Evolutionary conservation across 2,888 invertebrate species (phyloP), one percentile per base, ranked within the genome.

Genomic region (Xestia sexstrigata): DNA sequence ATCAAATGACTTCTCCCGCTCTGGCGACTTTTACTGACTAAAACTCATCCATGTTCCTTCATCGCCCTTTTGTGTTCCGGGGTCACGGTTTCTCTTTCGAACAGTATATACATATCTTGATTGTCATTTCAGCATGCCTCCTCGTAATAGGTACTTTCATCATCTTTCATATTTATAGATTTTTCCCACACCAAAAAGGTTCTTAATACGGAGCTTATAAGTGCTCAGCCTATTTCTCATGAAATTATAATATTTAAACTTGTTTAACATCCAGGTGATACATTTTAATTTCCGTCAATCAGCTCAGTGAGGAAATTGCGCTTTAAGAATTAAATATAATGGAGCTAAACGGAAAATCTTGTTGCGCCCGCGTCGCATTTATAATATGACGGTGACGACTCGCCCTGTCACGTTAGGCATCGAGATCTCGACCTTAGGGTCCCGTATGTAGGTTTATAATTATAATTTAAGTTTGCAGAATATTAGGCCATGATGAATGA

Each of bases 301-400:
- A 70, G 52, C 23, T 62, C 58, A 62, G 65, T 83, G 81, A 70
- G 79, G 82, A 81, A 78, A 86, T 85, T 80, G 73, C 62, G 68
- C 83, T 82, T 78, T 78, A 88, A 76, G 87, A 82, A 86, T 87
- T 84, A 85, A 78, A 81, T 85, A 85, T 87, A 87, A 88, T 88
- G 86, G 85, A 88, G 84, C 88, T 84, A 92, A 93, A 88, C 86
- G 90, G 92, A 93, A 92, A 89, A 91, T 90, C 90, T 85, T 86
- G 88, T 87, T 90, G 90, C 89, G 89, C 87, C 89, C 79, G 92
- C 90, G 89, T 26, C 89, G 91, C 92, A 93, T 93, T 90, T 91
- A 91, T 94, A 92, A 93, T 92, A 87, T 89, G 90, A 90, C 88
- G 89, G 89, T 90, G 93, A 93, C 90, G 93, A 92, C 84, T 89